phyloP scores from a whole-genome alignment of 2,888 invertebrate genomes.

The Dynastes tityus region DNA sequence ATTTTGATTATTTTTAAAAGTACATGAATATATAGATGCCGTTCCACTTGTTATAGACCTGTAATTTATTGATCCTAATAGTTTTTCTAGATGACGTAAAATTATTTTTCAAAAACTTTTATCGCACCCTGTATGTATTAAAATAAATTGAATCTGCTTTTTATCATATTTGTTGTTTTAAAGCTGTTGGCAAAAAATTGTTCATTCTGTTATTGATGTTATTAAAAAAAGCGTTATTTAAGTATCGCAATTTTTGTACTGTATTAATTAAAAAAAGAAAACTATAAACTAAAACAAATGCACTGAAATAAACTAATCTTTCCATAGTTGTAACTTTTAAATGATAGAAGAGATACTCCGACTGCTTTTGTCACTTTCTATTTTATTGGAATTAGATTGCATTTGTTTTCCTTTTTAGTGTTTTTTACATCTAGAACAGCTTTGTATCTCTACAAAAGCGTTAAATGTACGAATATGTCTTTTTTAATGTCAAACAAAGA shows the following conservation, averaged over 20 bases:
- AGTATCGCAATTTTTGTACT: not conserved
- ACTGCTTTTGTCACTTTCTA: not conserved
- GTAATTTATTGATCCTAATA: not conserved
- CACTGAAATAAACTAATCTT: not conserved
- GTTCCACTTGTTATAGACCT: not conserved
- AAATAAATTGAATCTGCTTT: not conserved
- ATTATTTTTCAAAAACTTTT: not conserved
- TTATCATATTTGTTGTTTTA: not conserved
- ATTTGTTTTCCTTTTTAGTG: not conserved
- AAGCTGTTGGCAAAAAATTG: not conserved
- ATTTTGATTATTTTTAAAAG: not conserved
- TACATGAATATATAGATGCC: not conserved
- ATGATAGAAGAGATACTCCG: not conserved
- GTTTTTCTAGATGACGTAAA: not conserved
- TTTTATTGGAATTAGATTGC: not conserved
- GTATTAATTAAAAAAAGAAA: not conserved
- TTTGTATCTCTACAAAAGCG: not conserved
- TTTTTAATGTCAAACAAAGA: not conserved
- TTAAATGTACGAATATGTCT: slow-evolving; percentile 5
- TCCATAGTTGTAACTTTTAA: not conserved
- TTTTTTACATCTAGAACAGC: slow-evolving; percentile 4
- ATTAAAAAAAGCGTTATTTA: not conserved
- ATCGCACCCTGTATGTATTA: not conserved
- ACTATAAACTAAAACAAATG: slow-evolving; percentile 12
- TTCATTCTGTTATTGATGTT: not conserved